Evolutionary conservation across 1,140 invertebrate species (phyloP).

Genomic region (Streblospio benedicti): DNA sequence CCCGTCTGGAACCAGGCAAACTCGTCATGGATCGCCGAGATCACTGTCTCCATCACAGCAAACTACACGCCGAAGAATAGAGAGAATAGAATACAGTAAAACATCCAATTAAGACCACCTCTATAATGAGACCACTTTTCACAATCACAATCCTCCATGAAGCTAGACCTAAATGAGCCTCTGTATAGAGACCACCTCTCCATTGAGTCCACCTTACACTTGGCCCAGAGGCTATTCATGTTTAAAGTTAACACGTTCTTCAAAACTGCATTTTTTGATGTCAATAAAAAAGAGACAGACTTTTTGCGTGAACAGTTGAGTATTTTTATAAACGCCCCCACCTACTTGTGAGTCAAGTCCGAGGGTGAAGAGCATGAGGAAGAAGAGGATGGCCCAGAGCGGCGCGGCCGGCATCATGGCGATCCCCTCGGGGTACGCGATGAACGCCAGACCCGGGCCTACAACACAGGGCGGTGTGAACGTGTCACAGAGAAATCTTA

Average conservation of each 20-base stretch:
- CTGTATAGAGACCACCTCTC: background rate
- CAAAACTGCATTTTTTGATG: too few species aligned
- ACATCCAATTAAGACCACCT: background rate
- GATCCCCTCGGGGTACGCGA: conserved; percentile 60
- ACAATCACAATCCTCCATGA: background rate
- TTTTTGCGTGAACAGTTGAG: too few species aligned
- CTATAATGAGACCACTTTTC: background rate
- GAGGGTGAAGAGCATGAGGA: conserved; percentile 91
- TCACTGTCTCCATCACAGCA: conserved; percentile 56
- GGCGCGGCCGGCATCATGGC: conserved; percentile 59
- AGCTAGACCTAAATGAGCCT: background rate
- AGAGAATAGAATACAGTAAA: too few species aligned
- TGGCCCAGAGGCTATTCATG: too few species aligned
- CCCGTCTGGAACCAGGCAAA: background rate
- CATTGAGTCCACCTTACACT: background rate
- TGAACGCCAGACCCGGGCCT: conserved; percentile 70
- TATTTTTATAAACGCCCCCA: background rate
- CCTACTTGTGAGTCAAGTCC: conserved; percentile 55
- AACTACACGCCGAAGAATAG: conserved; percentile 23
- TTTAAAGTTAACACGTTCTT: too few species aligned
- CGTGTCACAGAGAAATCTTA: too few species aligned
- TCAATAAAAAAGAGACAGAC: too few species aligned
- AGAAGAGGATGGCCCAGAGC: conserved; percentile 80
- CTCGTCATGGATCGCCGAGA: conserved; percentile 65
- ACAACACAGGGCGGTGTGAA: too few species aligned